Evolutionary conservation across 1,140 invertebrate genomes (phyloP).

Genomic region (Leptinotarsa texana): DNA sequence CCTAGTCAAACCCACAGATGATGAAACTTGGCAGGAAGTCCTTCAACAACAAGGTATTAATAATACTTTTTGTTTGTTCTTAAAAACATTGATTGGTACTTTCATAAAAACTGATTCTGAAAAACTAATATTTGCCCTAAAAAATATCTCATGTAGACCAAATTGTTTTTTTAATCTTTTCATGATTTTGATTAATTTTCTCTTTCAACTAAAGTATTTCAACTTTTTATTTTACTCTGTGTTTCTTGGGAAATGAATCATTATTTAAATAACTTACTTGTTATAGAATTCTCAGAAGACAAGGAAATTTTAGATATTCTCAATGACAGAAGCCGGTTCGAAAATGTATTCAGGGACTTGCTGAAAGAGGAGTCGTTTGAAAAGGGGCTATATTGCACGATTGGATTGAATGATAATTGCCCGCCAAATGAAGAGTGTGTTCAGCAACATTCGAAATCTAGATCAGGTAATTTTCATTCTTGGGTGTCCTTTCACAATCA

Average conservation of each 20-base stretch:
- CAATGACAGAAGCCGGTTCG: constrained; percentile 36
- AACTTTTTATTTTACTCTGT: neutral
- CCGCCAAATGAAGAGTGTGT: constrained; percentile 67
- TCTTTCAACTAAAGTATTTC: too few species aligned
- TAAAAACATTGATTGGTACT: too few species aligned
- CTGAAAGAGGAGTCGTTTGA: constrained; percentile 44
- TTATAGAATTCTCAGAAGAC: constrained; percentile 40
- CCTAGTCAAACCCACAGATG: constrained; percentile 70
- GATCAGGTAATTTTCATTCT: constrained; percentile 34
- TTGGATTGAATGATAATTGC: constrained; percentile 51
- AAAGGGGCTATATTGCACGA: constrained; percentile 52
- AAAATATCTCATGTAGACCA: too few species aligned
- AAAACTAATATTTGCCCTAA: too few species aligned
- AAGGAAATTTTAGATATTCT: constrained; percentile 42
- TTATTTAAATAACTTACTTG: neutral
- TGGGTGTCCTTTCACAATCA: too few species aligned
- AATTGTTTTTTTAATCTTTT: too few species aligned
- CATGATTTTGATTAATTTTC: too few species aligned
- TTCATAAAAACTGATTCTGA: too few species aligned
- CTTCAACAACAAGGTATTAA: constrained; percentile 48
- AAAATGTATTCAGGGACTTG: constrained; percentile 46
- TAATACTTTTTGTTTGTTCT: too few species aligned
- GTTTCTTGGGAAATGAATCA: too few species aligned
- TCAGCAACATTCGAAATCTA: constrained; percentile 60
- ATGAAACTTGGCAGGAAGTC: constrained; percentile 61